Conservation (phyloP, 2,888 invertebrate species). For the Heliconius erato region DNA sequence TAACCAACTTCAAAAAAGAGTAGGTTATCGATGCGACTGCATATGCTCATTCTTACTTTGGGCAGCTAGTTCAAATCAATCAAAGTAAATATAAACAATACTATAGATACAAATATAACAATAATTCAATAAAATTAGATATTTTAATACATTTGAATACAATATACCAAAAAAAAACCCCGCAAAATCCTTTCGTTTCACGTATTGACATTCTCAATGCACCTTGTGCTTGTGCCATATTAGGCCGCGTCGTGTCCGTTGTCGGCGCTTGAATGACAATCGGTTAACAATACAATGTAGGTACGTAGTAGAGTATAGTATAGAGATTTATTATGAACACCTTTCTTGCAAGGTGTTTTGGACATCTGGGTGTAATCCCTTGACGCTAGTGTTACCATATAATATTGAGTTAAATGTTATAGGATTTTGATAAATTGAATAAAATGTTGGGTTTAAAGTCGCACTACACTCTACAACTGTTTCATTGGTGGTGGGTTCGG, state of each 20-base stretch:
- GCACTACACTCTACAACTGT: no score
- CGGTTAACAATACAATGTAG: slow-evolving; percentile 28
- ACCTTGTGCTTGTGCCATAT: slow-evolving; percentile 51
- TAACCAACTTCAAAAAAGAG: no score
- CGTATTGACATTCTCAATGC: slow-evolving; percentile 40
- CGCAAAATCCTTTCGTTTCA: slow-evolving; percentile 31
- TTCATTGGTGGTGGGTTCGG: background rate
- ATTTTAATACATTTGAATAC: background rate
- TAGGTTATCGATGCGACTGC: no score
- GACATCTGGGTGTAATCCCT: slow-evolving; percentile 76
- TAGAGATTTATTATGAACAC: slow-evolving; percentile 52
- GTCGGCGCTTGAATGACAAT: slow-evolving; percentile 50
- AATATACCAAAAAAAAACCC: background rate
- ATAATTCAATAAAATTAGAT: background rate
- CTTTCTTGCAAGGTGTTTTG: slow-evolving; percentile 67
- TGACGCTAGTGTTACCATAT: slow-evolving; percentile 57
- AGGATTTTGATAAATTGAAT: background rate
- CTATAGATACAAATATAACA: background rate
- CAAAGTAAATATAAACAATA: no score
- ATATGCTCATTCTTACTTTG: no score
- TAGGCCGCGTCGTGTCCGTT: slow-evolving; percentile 50
- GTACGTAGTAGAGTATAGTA: background rate
- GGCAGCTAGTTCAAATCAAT: no score
- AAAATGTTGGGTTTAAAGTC: background rate
- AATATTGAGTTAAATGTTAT: background rate